A percentile compares a stretch with the other conserved stretches of the same genome.
Evolutionary conservation across 2,888 invertebrate genomes (phyloP).

Genomic region (Tenthredo scrophulariae): DNA sequence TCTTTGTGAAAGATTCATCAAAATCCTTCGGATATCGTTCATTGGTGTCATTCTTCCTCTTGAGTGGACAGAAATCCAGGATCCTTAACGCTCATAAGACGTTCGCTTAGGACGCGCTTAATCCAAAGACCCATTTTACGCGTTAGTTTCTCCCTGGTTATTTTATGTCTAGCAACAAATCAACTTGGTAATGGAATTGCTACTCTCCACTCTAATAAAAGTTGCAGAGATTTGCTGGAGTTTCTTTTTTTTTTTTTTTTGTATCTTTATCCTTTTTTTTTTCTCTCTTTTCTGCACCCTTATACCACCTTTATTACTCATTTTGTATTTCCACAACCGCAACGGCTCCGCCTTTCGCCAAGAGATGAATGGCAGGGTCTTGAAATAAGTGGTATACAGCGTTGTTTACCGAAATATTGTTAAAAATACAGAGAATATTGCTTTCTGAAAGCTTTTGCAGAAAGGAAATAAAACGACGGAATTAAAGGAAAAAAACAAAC

Average conservation of each 20-base stretch:
- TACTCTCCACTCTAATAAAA: constrained; percentile 55
- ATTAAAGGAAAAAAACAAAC: neutral
- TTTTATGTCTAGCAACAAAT: constrained; percentile 56
- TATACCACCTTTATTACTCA: constrained; percentile 53
- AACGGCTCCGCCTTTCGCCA: neutral
- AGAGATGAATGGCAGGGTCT: constrained; percentile 45
- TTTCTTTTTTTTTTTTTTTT: constrained; percentile 37
- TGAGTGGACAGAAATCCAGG: constrained; percentile 19
- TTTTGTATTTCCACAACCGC: constrained; percentile 53
- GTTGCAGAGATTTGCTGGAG: constrained; percentile 55
- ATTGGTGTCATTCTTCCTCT: neutral
- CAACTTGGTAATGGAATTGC: constrained; percentile 56
- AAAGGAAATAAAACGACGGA: neutral
- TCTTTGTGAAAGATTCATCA: neutral
- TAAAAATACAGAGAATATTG: constrained; percentile 7
- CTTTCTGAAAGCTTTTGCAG: neutral
- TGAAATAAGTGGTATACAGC: constrained; percentile 33
- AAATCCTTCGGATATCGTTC: neutral
- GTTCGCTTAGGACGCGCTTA: constrained; percentile 21
- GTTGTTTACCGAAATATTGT: constrained; percentile 4
- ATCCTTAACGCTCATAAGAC: constrained; percentile 30
- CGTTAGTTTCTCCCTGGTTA: constrained; percentile 44
- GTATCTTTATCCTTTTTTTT: neutral
- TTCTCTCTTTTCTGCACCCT: neutral
- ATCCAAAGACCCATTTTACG: constrained; percentile 43